These are phyloP conservation scores for Scarus forsteni DNA, from an alignment of 2,797 vertebrate genomes.

Conservation along the genomic window DNA sequence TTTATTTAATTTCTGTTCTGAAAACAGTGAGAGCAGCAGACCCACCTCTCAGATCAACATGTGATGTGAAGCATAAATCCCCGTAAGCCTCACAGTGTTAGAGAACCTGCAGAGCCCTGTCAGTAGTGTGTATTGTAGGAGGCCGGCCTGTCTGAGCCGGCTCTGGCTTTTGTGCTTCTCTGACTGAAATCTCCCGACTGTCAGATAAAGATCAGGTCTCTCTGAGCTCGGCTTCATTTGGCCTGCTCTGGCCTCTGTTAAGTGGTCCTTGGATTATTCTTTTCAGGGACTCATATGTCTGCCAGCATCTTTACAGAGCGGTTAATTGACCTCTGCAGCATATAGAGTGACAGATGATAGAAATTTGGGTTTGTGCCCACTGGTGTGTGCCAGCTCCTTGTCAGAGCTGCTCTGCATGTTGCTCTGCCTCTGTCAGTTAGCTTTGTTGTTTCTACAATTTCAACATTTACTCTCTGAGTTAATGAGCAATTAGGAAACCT, in stretches of 20 bases:
- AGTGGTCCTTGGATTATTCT: constrained; percentile 32
- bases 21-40: constrained; percentile 63
- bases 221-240: constrained; percentile 26
- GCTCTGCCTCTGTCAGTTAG: too few species aligned
- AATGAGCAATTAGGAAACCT: constrained; percentile 49
- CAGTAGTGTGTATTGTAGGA: constrained; percentile 12
- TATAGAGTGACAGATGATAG: constrained; percentile 23
- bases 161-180: constrained; percentile 23
- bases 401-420: constrained; percentile 8
- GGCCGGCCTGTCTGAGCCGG: constrained; percentile 25
- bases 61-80: constrained; percentile 47
- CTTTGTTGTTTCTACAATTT: constrained; percentile 24
- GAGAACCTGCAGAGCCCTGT: constrained; percentile 17
- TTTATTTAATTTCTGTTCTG: constrained; percentile 69
- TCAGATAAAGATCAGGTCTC: constrained; percentile 56
- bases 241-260: constrained; percentile 19
- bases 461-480: constrained; percentile 12
- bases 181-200: constrained; percentile 20
- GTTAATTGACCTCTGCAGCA: constrained; percentile 20
- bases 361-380: constrained; percentile 30
- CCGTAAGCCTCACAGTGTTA: constrained; percentile 25
- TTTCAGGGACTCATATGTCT: constrained; percentile 36
- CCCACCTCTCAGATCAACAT: constrained; percentile 58
- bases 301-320: constrained; percentile 21
- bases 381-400: constrained; percentile 5